Evolutionary conservation across 1,140 invertebrate genomes (phyloP), one percentile per base, ranked within the genome.

Genomic region (Heliothis subflexa): DNA sequence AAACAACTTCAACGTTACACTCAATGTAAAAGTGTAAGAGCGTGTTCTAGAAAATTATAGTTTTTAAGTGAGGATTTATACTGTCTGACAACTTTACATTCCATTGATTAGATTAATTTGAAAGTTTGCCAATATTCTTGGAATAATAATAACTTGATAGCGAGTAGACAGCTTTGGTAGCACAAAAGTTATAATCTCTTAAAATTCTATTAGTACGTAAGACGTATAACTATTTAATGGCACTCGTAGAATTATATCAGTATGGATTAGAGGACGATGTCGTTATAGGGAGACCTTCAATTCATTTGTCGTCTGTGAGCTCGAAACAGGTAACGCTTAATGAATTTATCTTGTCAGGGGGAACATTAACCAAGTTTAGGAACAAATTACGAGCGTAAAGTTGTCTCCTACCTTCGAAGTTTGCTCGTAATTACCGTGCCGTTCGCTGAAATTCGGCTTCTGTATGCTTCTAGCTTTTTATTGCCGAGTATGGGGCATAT

Each of bases 271-370:
- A 66, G 57, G 81, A 88, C 80, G 80, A 77, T 55, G 82, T 87
- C 81, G 84, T 89, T 89, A 87, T 80, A 81, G 74, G 25, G 66
- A 72, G 70, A 80, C 83, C 79, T 55, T 83, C 70, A 68, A 86
- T 88, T 83, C 83, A 81, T 78, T 74, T 82, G 70, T 83, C 75
- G 79, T 82, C 81, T 76, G 82, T 81, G 78, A 68, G 72, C 85
- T 88, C 85, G 81, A 86, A 88, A 87, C 83, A 81, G 82, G 78
- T 81, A 83, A 84, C 83, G 79, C 85, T 86, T 92, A 94, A 92
- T 92, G 92, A 92, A 94, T 94, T 94, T 90, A 94, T 89, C 90
- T 90, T 89, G 89, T 92, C 92, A 92, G 84, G 88, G 86, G 90
- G 86, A 88, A 89, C 91, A 92, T 94, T 94, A 92, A 91, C 87